Percentiles rank a stretch among this genome's conserved stretches.
These are phyloP conservation scores for Pipra filicauda DNA, from an alignment of 2,113 vertebrate species.

Conservation along the genomic window DNA sequence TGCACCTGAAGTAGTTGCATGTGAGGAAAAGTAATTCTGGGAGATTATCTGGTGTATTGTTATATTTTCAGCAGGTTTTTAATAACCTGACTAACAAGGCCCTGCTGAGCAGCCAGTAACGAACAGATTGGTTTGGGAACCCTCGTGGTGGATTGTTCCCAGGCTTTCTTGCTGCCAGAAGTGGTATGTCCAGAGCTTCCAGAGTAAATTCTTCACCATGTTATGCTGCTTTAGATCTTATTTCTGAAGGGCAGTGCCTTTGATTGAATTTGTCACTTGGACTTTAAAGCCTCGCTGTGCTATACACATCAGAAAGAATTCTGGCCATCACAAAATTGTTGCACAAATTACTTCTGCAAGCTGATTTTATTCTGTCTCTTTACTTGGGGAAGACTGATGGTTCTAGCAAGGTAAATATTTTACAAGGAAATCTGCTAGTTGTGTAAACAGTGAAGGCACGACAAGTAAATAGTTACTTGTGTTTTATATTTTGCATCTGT, in stretches of 20 bases:
- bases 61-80: neutral
- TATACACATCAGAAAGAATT: neutral
- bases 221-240: neutral
- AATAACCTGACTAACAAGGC: neutral
- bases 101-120: neutral
- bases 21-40: neutral
- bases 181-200: neutral
- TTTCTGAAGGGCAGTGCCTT: conserved; percentile 17
- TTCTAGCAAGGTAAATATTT: conserved; percentile 64
- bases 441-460: conserved; percentile 39
- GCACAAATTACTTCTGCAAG: conserved; percentile 12
- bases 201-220: neutral
- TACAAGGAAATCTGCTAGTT: conserved; percentile 18
- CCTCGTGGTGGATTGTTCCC: neutral
- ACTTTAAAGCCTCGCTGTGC: conserved; percentile 2
- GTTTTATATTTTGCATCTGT: conserved; percentile 43
- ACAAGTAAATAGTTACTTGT: conserved; percentile 19
- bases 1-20: neutral
- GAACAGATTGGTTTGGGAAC: neutral
- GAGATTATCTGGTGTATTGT: neutral
- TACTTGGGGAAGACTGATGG: neutral
- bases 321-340: neutral
- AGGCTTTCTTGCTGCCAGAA: neutral
- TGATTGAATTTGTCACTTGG: conserved; percentile 26
- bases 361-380: neutral